Percentiles rank a stretch among this genome's conserved stretches.
phyloP scores from a whole-genome alignment of 2,888 invertebrate genomes.

The Drosophila merina region DNA sequence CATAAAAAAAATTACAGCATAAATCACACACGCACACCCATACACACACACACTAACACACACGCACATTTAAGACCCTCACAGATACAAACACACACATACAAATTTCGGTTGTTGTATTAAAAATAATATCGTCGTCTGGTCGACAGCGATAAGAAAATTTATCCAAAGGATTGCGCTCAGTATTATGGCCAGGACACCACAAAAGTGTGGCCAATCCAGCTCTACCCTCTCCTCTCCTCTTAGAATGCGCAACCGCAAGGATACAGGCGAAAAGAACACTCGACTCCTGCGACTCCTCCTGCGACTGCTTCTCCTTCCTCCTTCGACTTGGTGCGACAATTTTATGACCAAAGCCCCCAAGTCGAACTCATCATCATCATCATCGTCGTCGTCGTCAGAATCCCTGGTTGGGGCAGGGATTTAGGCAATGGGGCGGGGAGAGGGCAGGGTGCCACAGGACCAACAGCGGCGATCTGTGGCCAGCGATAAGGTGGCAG shows the following conservation, averaged over 20 bases:
- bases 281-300: slow-evolving; percentile 3
- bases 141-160: slow-evolving; percentile 84
- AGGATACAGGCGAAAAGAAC: slow-evolving; percentile 55
- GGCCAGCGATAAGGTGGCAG: slow-evolving; percentile 66
- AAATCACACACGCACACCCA: slow-evolving; percentile 62
- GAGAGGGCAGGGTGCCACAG: slow-evolving; percentile 44
- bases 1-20: slow-evolving; percentile 74
- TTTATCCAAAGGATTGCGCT: slow-evolving; percentile 82
- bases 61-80: slow-evolving; percentile 50
- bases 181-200: slow-evolving; percentile 73
- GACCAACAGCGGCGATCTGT: slow-evolving; percentile 67
- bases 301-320: background rate
- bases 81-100: slow-evolving; percentile 27
- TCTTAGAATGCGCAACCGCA: slow-evolving; percentile 68
- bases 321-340: slow-evolving; percentile 29
- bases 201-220: slow-evolving; percentile 49
- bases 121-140: slow-evolving; percentile 84
- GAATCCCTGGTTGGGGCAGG: slow-evolving; percentile 32
- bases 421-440: slow-evolving; percentile 12
- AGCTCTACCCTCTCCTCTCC: background rate
- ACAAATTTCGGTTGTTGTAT: slow-evolving; percentile 64
- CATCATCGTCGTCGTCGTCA: slow-evolving; percentile 45
- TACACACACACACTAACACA: slow-evolving; percentile 24
- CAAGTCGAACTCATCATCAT: slow-evolving; percentile 76
- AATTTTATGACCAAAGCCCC: slow-evolving; percentile 66